Evolutionary conservation across 2,113 vertebrate species (phyloP), one percentile per base, ranked within the genome.

Genomic region (Saiga tatarica): DNA sequence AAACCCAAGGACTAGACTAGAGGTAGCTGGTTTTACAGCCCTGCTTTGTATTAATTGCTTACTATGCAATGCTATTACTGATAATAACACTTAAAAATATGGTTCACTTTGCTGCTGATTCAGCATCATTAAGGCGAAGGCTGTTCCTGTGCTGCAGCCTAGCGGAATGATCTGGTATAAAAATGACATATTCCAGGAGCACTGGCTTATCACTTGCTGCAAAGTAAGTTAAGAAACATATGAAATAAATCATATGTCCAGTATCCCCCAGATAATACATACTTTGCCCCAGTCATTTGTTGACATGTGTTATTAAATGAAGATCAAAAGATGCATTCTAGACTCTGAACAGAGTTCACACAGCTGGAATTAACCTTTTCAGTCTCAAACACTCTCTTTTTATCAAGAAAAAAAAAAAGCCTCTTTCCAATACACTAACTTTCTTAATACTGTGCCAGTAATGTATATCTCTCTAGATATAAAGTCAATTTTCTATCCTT

Each of bases 131-230:
- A 17, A 28, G 85, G 16, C 14, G 12, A 91, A 50, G 7, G 86
- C 97, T 95, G 76, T 39, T 47, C 39, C 59, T 87, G 39, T 98
- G 97, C 98, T 99, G 98, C 98, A 97, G 94, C 98, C 98, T 99
- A 98, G 98, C 97, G 99, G 99, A 95, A 57, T 6, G 42, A 64
- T 10, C 50, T 90, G 87, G 96, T 85, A 98, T 84, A 91, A 98
- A 98, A 98, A 83, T 95, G 53, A 92, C 81, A 98, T 53, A 67
- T 92, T 96, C 95, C 71, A 42, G 16, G 3, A 96, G 79, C 23
- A 47, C 8, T 7, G 52, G 53, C 84, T 89, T 94, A 84, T 30
- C 95, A 55, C 71, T 87, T 76, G 86, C 88, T 98, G 71, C 74
- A 96, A 98, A 93, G 96, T 78, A 93, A 94, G 57, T 96, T 97